These are phyloP conservation scores for Aspidapion aeneum DNA, from an alignment of 2,888 invertebrate species.

Conservation along the genomic window DNA sequence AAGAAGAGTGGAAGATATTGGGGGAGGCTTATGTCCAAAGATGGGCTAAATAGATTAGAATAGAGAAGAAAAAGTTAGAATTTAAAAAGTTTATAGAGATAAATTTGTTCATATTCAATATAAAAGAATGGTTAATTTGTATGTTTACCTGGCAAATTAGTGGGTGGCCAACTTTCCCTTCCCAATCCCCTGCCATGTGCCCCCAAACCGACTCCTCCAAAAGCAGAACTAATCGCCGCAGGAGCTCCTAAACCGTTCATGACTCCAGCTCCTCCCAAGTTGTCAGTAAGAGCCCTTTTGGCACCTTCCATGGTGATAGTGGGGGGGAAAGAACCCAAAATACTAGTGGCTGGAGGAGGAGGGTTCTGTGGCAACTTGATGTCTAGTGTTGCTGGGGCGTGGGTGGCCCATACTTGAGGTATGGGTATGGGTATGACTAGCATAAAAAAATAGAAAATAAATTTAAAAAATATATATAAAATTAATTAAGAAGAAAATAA, in stretches of 20 bases:
- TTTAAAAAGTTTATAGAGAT: too few species aligned
- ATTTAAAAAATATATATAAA: too few species aligned
- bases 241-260: constrained; percentile 24
- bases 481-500: too few species aligned
- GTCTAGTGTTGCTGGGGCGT: not conserved
- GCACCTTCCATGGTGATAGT: constrained; percentile 44
- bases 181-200: not conserved
- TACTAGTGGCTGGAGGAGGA: constrained; percentile 26
- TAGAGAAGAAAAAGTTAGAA: too few species aligned
- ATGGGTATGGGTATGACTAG: too few species aligned
- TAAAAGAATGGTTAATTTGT: too few species aligned
- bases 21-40: too few species aligned
- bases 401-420: constrained; percentile 31
- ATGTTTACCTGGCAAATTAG: not conserved
- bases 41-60: too few species aligned
- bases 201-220: not conserved
- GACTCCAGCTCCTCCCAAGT: constrained; percentile 39
- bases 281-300: constrained; percentile 58
- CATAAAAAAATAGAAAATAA: too few species aligned
- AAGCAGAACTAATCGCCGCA: not conserved
- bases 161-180: not conserved
- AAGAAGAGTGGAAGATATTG: too few species aligned
- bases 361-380: constrained; percentile 15
- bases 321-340: constrained; percentile 28
- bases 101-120: too few species aligned